Base-by-base conservation (phyloP, 1,140 invertebrate genomes). In the Drosophila quadrilineata region DNA sequence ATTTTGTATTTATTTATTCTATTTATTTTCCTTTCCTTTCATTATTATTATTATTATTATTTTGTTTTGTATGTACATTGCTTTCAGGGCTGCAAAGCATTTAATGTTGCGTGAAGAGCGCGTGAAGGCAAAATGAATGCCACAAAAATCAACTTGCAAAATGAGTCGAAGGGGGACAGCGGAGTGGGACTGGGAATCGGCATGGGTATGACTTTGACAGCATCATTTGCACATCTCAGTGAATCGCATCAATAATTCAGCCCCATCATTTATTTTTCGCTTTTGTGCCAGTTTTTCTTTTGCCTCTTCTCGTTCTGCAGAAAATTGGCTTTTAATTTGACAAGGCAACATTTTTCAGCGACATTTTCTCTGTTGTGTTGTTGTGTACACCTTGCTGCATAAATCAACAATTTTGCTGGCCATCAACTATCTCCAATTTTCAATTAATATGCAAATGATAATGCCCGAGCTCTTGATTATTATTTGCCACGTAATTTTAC, bases 81-180 rank as follows among this genome's bases (percentile, higher is more conserved):
- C 24, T 24, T 6, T 9, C 33, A 17, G 36, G 6, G 36, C 14
- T 41, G 19, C 29, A 62, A 35, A 58, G 41, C 36, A 84, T 65
- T 82, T 58, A 84, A 82, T 82, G 73, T 73, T 46, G 73, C 77
- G 73, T 82, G 77, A 82, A 82, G 77, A 70, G 29, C 60, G 62
- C 68, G 56, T 58, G 45, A 56, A 75, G 63, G 50, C 48, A 71
- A 57, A n/a, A 56, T 58, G 50, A 68, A 58, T 71, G 57, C 41
- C 38, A 64, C 41, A 50, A 59, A 60, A 64, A 49, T 76, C 45
- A 35, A 54, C 46, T 72, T 62, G 49, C 46, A 38, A 43, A 52
- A 38, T 60, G 19, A 52, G 33, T 53, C 12, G 35, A n/a, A n/a
- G n/a, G n/a, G n/a, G n/a, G n/a, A n/a, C n/a, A n/a, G n/a, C n/a